Evolutionary conservation across 2,797 vertebrate genomes (phyloP).

Genomic region (Aeoliscus strigatus): DNA sequence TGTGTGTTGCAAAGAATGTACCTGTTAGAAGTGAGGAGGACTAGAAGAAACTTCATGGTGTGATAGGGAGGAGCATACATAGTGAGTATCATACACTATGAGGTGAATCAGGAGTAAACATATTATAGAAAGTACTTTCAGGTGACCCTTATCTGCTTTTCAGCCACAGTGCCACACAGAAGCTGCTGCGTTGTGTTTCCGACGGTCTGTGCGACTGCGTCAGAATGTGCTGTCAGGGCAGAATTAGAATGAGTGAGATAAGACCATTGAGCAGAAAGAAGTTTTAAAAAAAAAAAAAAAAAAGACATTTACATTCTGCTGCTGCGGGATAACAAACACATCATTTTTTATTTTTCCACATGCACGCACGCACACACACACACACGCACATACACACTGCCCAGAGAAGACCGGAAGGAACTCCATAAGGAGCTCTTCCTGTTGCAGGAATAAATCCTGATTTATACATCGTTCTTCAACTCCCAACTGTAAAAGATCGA

Average conservation of each 20-base stretch:
- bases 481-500: constrained; percentile 62
- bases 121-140: no score
- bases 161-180: constrained; percentile 24
- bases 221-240: constrained; percentile 64
- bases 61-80: no score
- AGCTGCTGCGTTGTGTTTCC: constrained; percentile 49
- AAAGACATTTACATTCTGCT: constrained; percentile 59
- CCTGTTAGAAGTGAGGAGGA: constrained; percentile 12
- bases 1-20: constrained; percentile 17
- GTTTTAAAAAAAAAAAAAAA: no score
- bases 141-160: constrained; percentile 42
- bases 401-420: constrained; percentile 42
- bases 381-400: constrained; percentile 43
- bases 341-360: constrained; percentile 51
- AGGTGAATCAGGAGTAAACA: no score
- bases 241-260: constrained; percentile 74
- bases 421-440: constrained; percentile 51
- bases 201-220: constrained; percentile 51
- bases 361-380: no score
- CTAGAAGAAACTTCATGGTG: no score
- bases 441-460: constrained; percentile 59
- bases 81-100: no score
- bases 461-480: constrained; percentile 66
- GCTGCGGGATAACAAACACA: constrained; percentile 60
- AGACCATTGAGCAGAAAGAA: no score